Evolutionary conservation across 2,888 invertebrate species (phyloP).

Genomic region (Chrysodeixis includens): DNA sequence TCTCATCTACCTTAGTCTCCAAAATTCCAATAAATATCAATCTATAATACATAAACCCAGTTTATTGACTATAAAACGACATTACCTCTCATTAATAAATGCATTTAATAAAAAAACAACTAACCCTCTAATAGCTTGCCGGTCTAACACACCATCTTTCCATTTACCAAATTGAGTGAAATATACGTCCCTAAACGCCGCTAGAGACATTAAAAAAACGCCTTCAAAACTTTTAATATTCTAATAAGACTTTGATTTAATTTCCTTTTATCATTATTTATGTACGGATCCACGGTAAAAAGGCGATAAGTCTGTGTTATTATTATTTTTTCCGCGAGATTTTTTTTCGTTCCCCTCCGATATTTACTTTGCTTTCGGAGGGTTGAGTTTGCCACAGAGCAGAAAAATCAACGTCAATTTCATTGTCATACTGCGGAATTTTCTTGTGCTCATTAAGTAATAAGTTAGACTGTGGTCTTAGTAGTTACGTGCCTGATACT

Average conservation of each 20-base stretch:
- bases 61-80: conserved; percentile 63
- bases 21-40: background rate
- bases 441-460: background rate
- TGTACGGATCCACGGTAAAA: conserved; percentile 82
- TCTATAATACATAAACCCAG: conserved; percentile 25
- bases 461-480: conserved; percentile 20
- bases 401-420: conserved; percentile 10
- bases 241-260: conserved; percentile 89
- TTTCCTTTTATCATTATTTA: conserved; percentile 89
- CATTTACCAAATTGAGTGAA: conserved; percentile 88
- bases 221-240: conserved; percentile 87
- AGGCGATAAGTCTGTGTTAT: conserved; percentile 85
- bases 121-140: conserved; percentile 74
- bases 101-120: conserved; percentile 71
- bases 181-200: conserved; percentile 85
- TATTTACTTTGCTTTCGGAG: conserved; percentile 64
- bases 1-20: too few species aligned
- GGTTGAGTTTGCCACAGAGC: conserved; percentile 69
- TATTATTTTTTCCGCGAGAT: conserved; percentile 73
- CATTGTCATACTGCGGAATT: conserved; percentile 12
- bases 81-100: conserved; percentile 74
- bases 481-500: background rate
- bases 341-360: conserved; percentile 73
- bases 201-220: conserved; percentile 87
- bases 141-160: conserved; percentile 72